Base-by-base conservation (phyloP, 2,888 invertebrate genomes). In the Aporophyla nigra region DNA sequence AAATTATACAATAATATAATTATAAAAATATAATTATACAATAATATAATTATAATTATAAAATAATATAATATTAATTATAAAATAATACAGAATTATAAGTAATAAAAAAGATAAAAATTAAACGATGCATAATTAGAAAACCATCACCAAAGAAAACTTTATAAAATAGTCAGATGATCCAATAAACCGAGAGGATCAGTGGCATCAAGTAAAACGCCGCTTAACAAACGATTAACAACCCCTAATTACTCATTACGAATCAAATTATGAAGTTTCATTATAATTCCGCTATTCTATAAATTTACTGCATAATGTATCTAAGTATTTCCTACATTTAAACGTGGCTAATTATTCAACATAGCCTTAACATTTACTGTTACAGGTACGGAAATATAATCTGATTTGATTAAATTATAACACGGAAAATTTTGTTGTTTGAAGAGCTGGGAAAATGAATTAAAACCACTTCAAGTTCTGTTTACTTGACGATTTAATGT, bases 261-360 rank as follows among this genome's bases (percentile, higher is more conserved):
- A 76, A 59, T 70, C 51, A 67, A 82, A 78, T 82, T 63, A 74
- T 56, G 63, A 72, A 62, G 27, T 40, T 16, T 71, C 71, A 83
- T 86, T 71, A 83, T 74, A 62, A 87, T 84, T 84, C 74, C 68
- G 65, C 72, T 67, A 82, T 82, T 73, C 53, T n/a, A 68, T 81
- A 69, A 65, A 77, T 75, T 82, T 67, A 75, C 80, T 82, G 73
- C 61, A 71, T 80, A 62, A 78, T 73, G 74, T 75, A 58, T 54
- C 65, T 51, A 61, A 82, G 77, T 67, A 86, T 84, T 86, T 86
- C 86, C 86, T 84, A 74, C 74, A 75, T 69, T 80, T 86, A 16
- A 68, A 66, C 62, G 58, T 46, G 27, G 40, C 51, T 85, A 76
- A 81, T 87, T 86, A 74, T 62, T 70, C 33, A 78, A 83, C 75